Evolutionary conservation across 2,888 invertebrate genomes (phyloP).

Genomic region (Sminthurides aquaticus): DNA sequence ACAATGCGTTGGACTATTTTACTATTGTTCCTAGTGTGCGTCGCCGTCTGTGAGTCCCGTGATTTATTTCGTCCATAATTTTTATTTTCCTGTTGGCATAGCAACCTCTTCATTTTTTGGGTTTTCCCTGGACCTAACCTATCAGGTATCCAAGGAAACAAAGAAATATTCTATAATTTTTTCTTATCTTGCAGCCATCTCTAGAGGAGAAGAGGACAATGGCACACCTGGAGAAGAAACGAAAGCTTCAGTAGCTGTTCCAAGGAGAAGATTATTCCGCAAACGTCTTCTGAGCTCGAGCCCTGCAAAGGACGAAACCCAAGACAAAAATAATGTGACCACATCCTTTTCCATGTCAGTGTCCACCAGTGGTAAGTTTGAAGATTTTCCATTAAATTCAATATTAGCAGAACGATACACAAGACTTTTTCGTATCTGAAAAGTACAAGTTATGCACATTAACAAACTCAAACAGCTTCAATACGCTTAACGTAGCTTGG

Average conservation of each 20-base stretch:
- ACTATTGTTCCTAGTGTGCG: constrained; percentile 1
- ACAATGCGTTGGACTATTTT: constrained; percentile 2
- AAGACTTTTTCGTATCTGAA: too few species aligned
- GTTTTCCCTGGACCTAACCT: too few species aligned
- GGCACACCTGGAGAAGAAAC: not conserved
- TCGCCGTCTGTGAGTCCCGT: not conserved
- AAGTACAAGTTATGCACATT: constrained; percentile 1
- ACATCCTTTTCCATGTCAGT: constrained; percentile 14
- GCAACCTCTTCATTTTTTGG: not conserved
- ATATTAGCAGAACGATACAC: too few species aligned
- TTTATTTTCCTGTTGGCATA: too few species aligned
- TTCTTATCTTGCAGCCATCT: not conserved
- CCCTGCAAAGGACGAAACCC: not conserved
- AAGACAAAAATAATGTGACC: not conserved
- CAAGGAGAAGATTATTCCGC: not conserved
- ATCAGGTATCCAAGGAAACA: too few species aligned
- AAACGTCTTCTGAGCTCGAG: not conserved
- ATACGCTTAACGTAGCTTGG: too few species aligned
- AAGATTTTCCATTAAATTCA: not conserved
- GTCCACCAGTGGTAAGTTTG: constrained; percentile 12
- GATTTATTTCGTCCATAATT: not conserved
- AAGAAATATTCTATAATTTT: too few species aligned
- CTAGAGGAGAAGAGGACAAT: not conserved
- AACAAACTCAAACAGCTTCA: not conserved
- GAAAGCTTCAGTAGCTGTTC: not conserved